Percentiles rank a stretch among this genome's conserved stretches.
Evolutionary conservation across 23 tunicate species (phyloP).

Genomic region (Halocynthia roretzi): DNA sequence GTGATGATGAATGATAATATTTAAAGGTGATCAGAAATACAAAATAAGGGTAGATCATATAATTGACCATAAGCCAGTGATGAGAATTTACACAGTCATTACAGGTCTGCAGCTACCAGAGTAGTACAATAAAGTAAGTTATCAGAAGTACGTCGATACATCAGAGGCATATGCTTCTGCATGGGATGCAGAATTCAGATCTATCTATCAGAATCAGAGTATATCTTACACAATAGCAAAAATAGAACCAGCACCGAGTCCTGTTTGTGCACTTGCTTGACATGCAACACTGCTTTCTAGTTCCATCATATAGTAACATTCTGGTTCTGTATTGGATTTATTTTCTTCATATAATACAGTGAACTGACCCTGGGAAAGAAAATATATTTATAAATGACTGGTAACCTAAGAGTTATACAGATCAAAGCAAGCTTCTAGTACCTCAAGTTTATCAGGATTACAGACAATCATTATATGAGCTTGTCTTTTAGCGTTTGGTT

Average conservation of each 20-base stretch:
- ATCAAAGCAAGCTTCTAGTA: conserved; percentile 2
- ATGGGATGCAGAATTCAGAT: no score
- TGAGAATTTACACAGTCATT: no score
- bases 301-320: conserved; percentile 82
- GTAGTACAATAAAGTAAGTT: no score
- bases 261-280: conserved; percentile 5
- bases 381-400: neutral
- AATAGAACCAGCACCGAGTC: conserved; percentile 70
- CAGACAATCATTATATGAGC: conserved; percentile 76
- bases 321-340: conserved; percentile 12
- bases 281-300: conserved; percentile 71
- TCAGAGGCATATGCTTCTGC: no score
- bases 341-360: conserved; percentile 70
- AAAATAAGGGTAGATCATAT: no score
- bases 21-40: no score
- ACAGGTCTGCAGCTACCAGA: no score
- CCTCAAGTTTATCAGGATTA: conserved; percentile 38
- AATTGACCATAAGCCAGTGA: no score
- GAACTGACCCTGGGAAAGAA: conserved; percentile 35
- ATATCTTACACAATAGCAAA: conserved; percentile 58
- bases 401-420: neutral
- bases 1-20: neutral
- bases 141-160: no score
- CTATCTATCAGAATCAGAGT: no score
- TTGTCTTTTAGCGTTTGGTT: conserved; percentile 25